These are phyloP conservation scores for Saimiri boliviensis DNA, from an alignment of 2,113 vertebrate species.

Conservation along the genomic window DNA sequence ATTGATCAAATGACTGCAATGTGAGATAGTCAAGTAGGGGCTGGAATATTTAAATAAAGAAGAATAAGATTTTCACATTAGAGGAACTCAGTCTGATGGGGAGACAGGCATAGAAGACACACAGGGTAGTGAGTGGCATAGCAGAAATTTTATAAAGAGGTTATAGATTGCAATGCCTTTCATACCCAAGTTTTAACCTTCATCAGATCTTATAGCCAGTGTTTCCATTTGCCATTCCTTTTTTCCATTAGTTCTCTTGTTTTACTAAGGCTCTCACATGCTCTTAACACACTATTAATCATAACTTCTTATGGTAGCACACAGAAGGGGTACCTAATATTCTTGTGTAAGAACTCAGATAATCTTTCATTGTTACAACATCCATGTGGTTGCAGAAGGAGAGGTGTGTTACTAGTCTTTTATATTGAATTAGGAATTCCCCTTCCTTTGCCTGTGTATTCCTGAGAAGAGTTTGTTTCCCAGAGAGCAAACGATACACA, in stretches of 20 bases:
- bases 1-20: not conserved
- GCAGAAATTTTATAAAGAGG: not conserved
- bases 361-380: not conserved
- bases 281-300: not conserved
- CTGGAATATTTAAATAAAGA: slow-evolving; percentile 13
- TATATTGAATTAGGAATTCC: not conserved
- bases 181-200: not conserved
- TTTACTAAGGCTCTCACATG: not conserved
- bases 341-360: not conserved
- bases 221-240: not conserved
- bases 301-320: not conserved
- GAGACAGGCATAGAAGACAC: not conserved
- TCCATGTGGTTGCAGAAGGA: not conserved
- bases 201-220: not conserved
- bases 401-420: not conserved
- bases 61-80: not conserved
- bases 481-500: not conserved
- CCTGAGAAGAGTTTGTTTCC: not conserved
- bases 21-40: not conserved
- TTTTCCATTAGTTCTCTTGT: not conserved
- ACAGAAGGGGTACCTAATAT: not conserved
- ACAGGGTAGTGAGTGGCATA: not conserved
- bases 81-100: not conserved
- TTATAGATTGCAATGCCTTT: not conserved
- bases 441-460: not conserved